Conservation (phyloP, 2,888 invertebrate genomes). For the Argyresthia goedartella region DNA sequence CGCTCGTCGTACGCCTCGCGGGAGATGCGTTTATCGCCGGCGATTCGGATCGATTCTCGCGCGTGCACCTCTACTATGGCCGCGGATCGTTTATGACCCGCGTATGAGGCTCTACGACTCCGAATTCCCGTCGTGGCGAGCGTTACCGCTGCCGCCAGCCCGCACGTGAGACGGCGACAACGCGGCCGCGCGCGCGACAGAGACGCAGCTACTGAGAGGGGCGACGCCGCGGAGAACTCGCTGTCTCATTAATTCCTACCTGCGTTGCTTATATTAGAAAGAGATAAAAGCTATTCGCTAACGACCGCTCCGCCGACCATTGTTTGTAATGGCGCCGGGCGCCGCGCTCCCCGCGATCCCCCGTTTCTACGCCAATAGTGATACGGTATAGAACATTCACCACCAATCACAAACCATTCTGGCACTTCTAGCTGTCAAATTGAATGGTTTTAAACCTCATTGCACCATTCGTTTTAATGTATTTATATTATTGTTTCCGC, state of each 20-base stretch:
- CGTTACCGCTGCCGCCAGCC: constrained; percentile 67
- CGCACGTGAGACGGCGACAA: constrained; percentile 65
- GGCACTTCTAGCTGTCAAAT: constrained; percentile 68
- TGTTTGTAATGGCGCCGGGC: constrained; percentile 65
- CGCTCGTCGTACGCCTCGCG: constrained; percentile 63
- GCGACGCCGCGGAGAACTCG: constrained; percentile 55
- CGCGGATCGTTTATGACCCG: constrained; percentile 89
- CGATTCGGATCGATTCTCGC: constrained; percentile 72
- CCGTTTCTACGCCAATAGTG: constrained; percentile 66
- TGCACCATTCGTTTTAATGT: constrained; percentile 27
- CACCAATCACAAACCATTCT: constrained; percentile 71
- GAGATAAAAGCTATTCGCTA: constrained; percentile 71
- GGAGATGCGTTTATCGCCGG: constrained; percentile 69
- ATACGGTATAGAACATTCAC: constrained; percentile 69
- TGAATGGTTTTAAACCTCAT: constrained; percentile 54
- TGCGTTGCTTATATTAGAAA: constrained; percentile 68
- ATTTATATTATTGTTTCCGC: too few relatives aligned
- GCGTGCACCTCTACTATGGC: constrained; percentile 73
- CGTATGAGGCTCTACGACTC: constrained; percentile 89
- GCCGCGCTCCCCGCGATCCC: constrained; percentile 49
- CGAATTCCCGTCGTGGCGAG: constrained; percentile 79
- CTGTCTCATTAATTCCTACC: constrained; percentile 70
- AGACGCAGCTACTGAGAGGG: constrained; percentile 33
- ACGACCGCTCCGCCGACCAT: constrained; percentile 66
- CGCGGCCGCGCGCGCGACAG: constrained; percentile 53